These are phyloP conservation scores for Protomyctophum bolini DNA, from an alignment of 2,113 vertebrate species.

Conservation along the genomic window DNA sequence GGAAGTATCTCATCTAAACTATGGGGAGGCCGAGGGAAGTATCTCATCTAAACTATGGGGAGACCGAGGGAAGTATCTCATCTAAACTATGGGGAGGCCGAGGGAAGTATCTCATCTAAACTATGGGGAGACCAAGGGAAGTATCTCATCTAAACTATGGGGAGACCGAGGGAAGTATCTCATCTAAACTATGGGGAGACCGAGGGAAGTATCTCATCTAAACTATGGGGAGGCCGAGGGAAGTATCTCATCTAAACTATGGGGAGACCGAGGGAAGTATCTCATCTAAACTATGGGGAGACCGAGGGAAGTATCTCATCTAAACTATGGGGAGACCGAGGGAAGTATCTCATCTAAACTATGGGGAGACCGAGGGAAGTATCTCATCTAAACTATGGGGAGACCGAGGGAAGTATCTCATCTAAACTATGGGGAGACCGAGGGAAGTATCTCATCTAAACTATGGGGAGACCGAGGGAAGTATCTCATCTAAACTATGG, in stretches of 20 bases:
- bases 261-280: not conserved
- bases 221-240: constrained; percentile 36
- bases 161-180: not conserved
- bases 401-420: too few species aligned
- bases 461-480: constrained; percentile 25
- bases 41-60: constrained; percentile 48
- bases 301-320: too few species aligned
- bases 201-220: constrained; percentile 4
- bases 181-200: constrained; percentile 48
- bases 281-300: constrained; percentile 48
- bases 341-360: constrained; percentile 35
- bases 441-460: constrained; percentile 26
- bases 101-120: constrained; percentile 26
- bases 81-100: constrained; percentile 46
- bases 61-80: too few species aligned
- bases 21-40: constrained; percentile 11
- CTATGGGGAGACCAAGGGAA: constrained; percentile 26
- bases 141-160: constrained; percentile 46
- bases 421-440: constrained; percentile 47
- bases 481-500: constrained; percentile 46
- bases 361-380: constrained; percentile 13
- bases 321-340: constrained; percentile 46
- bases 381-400: constrained; percentile 48
- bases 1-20: constrained; percentile 35
- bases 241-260: constrained; percentile 41